Base-by-base conservation (phyloP, 2,113 vertebrate genomes). In the Amblyopsis rosae region DNA sequence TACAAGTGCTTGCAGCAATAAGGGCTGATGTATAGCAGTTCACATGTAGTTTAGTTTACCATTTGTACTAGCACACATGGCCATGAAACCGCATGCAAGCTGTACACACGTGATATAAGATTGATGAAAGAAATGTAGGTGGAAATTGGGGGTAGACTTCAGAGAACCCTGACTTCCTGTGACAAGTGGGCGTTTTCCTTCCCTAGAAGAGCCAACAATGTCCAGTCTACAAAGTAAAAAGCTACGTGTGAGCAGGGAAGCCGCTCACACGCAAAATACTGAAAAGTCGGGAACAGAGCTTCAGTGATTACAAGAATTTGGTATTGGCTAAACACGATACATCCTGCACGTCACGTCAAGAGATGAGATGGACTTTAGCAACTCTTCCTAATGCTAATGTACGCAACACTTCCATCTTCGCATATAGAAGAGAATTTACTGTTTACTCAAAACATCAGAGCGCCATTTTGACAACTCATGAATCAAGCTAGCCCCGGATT, bases 41-140 rank as follows among this genome's bases (percentile, higher is more conserved):
- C 76, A 72, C 19, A 66, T 81, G 74, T 54, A 75, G 72, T 77
- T 81, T 59, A 82, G 71, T 82, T 82, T 81, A 77, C 84, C 46
- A 73, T 61, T 47, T 62, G 65, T 67, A 17, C 15, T 16, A 48
- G 66, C 69, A 75, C 73, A 80, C 65, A 81, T 74, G 69, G 63
- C 41, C 70, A 56, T 57, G 51, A 15, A 69, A 73, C 13, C n/a
- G 53, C 45, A 50, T 69, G 67, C 62, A 61, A 67, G 68, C 49
- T 65, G 17, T 48, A 49, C 69, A 79, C 59, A 69, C 67, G 33
- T 53, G 49, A 19, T 70, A 59, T 19, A 61, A 57, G 71, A 16
- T 19, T 59, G 72, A 80, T 71, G 75, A 75, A 61, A 62, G 75
- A 41, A 73, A 46, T 10, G 51, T 53, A 41, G 32, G 41, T 49